Evolutionary conservation across 2,888 invertebrate species (phyloP), one percentile per base, ranked within the genome.

Genomic region (Ennomos fuscantarius): DNA sequence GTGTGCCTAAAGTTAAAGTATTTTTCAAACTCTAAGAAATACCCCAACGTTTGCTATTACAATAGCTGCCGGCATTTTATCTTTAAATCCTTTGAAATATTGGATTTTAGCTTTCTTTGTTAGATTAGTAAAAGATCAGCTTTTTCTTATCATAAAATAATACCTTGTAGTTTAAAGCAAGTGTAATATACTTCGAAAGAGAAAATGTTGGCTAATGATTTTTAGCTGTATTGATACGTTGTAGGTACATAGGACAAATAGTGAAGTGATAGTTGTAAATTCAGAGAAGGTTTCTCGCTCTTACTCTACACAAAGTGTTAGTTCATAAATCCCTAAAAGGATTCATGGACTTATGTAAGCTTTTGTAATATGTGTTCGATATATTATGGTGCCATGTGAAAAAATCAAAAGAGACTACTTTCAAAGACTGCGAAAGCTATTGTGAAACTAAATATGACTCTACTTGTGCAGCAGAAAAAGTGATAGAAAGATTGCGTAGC

Each of bases 351-450:
- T 43, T 6, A 5, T 3, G 39, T 34, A 8, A 24, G 15, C 47
- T 13, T 54, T 42, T 37, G 32, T 42, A 54, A 33, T 42, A n/a
- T 13, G 24, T 45, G 13, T 36, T 48, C 50, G 35, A 53, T 49
- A 37, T 43, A 49, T 36, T 15, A 40, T 11, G 50, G 47, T 43
- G 54, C 40, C 36, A 49, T 24, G 15, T 24, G 15, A 59, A 36
- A 47, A 55, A 55, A 53, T 61, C 70, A 68, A 75, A 74, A 69
- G 64, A 59, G 50, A 63, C 50, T 47, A 39, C 46, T 62, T 55
- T 65, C 64, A 70, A 72, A 71, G 64, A 63, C 50, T n/a, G 37
- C 37, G 32, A 60, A 46, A 52, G 48, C 8, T 43, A 35, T 44
- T 40, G 44, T 40, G 49, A 53, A 44, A 53, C 44, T 44, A 49